Percentiles rank a stretch among this genome's conserved stretches.
These are phyloP conservation scores for Steinernema hermaphroditum DNA, from an alignment of 2,888 invertebrate genomes.

Conservation along the genomic window DNA sequence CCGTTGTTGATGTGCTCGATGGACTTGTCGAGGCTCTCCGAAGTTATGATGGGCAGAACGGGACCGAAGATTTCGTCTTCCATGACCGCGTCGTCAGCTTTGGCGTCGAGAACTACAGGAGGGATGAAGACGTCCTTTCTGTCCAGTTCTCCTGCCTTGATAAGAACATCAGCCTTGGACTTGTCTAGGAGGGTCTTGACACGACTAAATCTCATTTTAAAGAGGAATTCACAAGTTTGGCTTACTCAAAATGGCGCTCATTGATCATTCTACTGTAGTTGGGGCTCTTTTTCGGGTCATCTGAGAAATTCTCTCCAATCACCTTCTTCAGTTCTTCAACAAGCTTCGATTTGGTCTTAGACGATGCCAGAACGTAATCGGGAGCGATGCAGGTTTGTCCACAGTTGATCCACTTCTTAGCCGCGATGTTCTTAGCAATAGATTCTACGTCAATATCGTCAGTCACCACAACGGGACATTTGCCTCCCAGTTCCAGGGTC, in stretches of 20 bases:
- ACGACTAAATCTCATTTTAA: no score
- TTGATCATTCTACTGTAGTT: conserved; percentile 86
- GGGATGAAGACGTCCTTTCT: conserved; percentile 79
- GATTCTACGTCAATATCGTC: conserved; percentile 76
- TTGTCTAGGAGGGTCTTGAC: background rate
- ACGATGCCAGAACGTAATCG: conserved; percentile 30
- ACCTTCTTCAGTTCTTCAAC: background rate
- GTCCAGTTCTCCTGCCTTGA: conserved; percentile 74
- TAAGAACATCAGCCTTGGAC: background rate
- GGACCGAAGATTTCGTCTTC: conserved; percentile 92
- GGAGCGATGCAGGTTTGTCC: conserved; percentile 35
- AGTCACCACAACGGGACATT: conserved; percentile 84
- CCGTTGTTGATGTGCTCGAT: conserved; percentile 79
- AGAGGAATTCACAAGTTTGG: conserved; percentile 21
- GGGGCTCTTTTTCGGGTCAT: conserved; percentile 76
- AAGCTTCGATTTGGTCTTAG: background rate
- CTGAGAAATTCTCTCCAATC: background rate
- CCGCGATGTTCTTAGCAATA: conserved; percentile 79
- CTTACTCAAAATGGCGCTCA: conserved; percentile 78
- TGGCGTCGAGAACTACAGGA: conserved; percentile 79
- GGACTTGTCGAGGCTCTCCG: conserved; percentile 84
- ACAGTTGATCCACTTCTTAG: conserved; percentile 82
- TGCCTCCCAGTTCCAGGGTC: conserved; percentile 82
- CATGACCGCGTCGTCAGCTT: conserved; percentile 73
- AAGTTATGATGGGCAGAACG: conserved; percentile 82